These are phyloP conservation scores for Lutraria lutraria DNA, from an alignment of 2,888 invertebrate species.

Conservation along the genomic window DNA sequence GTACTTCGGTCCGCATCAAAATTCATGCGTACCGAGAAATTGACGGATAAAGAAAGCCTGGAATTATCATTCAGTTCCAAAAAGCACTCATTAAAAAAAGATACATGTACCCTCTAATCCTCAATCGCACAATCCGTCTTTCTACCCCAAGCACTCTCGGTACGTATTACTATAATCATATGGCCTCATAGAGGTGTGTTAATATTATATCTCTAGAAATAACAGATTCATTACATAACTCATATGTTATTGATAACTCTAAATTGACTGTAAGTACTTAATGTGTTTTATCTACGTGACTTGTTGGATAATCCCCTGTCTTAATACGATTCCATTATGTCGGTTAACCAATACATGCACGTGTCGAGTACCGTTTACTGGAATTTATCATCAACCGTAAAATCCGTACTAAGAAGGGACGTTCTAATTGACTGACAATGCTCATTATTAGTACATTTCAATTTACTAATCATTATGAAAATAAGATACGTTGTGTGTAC, in stretches of 20 bases:
- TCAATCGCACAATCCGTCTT: background rate
- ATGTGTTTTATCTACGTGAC: constrained; percentile 16
- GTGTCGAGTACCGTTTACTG: constrained; percentile 27
- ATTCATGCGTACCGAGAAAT: too few species aligned
- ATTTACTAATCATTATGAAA: constrained; percentile 2
- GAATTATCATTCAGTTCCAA: too few species aligned
- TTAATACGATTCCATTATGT: background rate
- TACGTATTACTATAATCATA: background rate
- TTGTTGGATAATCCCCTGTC: constrained; percentile 2
- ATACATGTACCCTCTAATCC: too few species aligned
- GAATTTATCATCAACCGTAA: background rate
- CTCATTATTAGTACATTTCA: background rate
- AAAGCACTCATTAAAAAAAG: too few species aligned
- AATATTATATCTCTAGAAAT: background rate
- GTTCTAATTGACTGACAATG: background rate
- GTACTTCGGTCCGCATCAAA: too few species aligned
- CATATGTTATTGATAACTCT: constrained; percentile 47
- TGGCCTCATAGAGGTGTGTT: background rate
- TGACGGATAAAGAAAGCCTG: too few species aligned
- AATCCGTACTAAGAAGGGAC: background rate
- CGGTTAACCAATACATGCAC: constrained; percentile 21
- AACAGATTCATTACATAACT: constrained; percentile 45
- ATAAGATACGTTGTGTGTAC: background rate
- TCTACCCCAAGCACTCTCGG: background rate
- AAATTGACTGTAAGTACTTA: background rate